phyloP scores from a whole-genome alignment of 2,888 invertebrate genomes.

The Hirtodrosophila alboralis region DNA sequence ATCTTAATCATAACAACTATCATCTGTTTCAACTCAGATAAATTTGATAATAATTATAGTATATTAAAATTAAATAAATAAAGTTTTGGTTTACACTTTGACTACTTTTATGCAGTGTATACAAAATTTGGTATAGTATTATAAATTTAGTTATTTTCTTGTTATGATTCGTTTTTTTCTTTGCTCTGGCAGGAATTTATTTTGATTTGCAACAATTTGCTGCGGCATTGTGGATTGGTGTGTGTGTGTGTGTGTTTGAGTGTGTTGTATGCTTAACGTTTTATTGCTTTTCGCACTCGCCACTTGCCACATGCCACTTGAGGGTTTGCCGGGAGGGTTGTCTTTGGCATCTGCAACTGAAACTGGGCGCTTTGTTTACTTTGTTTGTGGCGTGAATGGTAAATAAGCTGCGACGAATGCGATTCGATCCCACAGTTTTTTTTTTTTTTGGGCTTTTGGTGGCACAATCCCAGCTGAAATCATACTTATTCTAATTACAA shows the following conservation, averaged over 20 bases:
- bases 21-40: too few relatives aligned
- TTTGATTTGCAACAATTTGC: slow-evolving; percentile 77
- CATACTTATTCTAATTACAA: slow-evolving; percentile 58
- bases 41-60: too few relatives aligned
- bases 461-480: slow-evolving; percentile 19
- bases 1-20: too few relatives aligned
- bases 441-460: slow-evolving; percentile 18
- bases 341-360: slow-evolving; percentile 31
- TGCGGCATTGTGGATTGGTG: slow-evolving; percentile 53
- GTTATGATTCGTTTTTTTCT: slow-evolving; percentile 41
- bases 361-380: slow-evolving; percentile 67
- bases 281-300: slow-evolving; percentile 74
- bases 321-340: slow-evolving; percentile 56
- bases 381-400: slow-evolving; percentile 78
- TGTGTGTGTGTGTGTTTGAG: slow-evolving; percentile 29
- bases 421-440: slow-evolving; percentile 35
- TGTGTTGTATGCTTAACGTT: slow-evolving; percentile 59
- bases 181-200: slow-evolving; percentile 64
- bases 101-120: slow-evolving; percentile 23
- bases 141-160: slow-evolving; percentile 7
- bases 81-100: neutral
- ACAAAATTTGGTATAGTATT: neutral
- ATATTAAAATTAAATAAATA: neutral
- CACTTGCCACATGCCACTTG: slow-evolving; percentile 52
- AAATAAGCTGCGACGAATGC: slow-evolving; percentile 72